Evolutionary conservation across 2,888 invertebrate genomes (phyloP), one percentile per base, ranked within the genome.

Genomic region (Oscheius sp.): DNA sequence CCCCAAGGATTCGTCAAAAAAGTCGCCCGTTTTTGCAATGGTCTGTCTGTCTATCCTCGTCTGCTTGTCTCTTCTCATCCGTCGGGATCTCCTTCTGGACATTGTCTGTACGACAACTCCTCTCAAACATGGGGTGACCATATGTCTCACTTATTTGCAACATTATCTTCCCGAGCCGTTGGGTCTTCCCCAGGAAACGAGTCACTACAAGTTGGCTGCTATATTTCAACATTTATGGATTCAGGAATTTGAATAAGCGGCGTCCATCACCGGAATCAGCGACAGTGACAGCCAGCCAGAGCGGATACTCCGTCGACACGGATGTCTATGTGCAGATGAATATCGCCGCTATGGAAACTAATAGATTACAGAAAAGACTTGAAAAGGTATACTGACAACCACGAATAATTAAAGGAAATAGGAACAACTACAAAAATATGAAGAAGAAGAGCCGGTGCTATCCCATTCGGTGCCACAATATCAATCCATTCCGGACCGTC

Each of bases 111-210:
- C 75, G 21, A 72, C 73, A 46, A 77, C 80, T 16, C 77, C 78
- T 5, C 29, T 77, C 0, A 80, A 76, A 53, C 41, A 75, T 25
- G 53, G 72, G 2, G 70, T 75, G 18, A 79, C 76, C 63, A 76
- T 79, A n/a, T 45, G 72, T 27, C 76, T 81, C 25, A 76, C 76
- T 23, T 78, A 76, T 69, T 13, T 79, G 27, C 81, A 81, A 70
- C 81, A 81, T 45, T 81, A 75, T 43, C 72, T 72, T 13, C 76
- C 77, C 2, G 78, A 79, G 43, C 79, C 74, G 29, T 69, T 81
- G 29, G 81, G 81, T 12, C 75, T 81, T 29, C 79, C 76, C 0
- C 78, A 81, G 25, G 81, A 81, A 45, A 81, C 78, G 1, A 77
- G 75, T 45, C 75, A 75, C 18, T 81, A 81, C 49, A 79, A 77